Base-by-base conservation (phyloP, 2,888 invertebrate species). In the Geophilus truncorum region DNA sequence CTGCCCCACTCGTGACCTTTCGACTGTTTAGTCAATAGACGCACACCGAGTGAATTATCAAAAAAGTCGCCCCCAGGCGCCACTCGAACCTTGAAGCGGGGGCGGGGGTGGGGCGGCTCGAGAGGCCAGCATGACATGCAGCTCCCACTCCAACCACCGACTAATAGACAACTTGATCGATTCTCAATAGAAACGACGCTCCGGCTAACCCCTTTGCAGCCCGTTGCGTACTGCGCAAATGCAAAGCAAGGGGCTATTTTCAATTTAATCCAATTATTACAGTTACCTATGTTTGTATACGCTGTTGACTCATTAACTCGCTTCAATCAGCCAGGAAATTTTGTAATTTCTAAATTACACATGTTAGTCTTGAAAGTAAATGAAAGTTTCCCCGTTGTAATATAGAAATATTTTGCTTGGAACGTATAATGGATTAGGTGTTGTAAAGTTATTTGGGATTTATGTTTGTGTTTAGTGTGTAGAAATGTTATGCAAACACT, bases 1-100 rank as follows among this genome's bases (percentile, higher is more conserved):
- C 70, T 70, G 70, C 70, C 70, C 70, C 70, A 70, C 70, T 70
- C 70, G 70, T 70, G 70, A 70, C 70, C 70, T 70, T 70, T 70
- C 70, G 70, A 70, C 70, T 70, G 70, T 70, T 70, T 70, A 70
- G 70, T 70, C 70, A 70, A 70, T 70, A 70, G 70, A 70, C 70
- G 28, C 70, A 70, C 70, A 70, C 70, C 70, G 28, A 70, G 70
- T 70, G 70, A 70, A 70, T 70, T 70, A 70, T 70, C 70, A 70
- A 70, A 70, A 70, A 70, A 70, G 70, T 70, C 70, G 70, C 70
- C 70, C 70, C 70, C 70, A 70, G 70, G 70, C 70, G 70, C 70
- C 70, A 70, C 70, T 70, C 70, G 70, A 70, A 70, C 70, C 70
- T n/a, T 25, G 70, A 70, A 28, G 70, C 70, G 70, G 70, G 70